Conservation (phyloP, 2,888 invertebrate genomes). For the Embidobia sp. region DNA sequence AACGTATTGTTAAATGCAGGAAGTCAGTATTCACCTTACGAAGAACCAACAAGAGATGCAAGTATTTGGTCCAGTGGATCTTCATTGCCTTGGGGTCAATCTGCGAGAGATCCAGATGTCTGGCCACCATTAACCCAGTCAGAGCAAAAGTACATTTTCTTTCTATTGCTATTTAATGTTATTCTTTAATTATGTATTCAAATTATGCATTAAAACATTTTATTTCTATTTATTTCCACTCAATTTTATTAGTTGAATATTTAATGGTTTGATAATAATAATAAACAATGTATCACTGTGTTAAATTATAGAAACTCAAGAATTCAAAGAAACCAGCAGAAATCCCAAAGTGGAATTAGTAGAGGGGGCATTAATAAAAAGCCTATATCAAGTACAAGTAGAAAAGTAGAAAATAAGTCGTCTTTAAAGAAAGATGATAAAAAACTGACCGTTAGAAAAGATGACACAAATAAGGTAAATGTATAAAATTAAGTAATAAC, state of each 20-base stretch:
- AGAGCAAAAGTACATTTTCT: slow-evolving; percentile 85
- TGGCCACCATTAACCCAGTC: slow-evolving; percentile 94
- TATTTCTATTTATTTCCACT: no score
- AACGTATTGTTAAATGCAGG: slow-evolving; percentile 65
- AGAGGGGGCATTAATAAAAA: slow-evolving; percentile 70
- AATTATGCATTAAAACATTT: no score
- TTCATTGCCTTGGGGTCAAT: slow-evolving; percentile 83
- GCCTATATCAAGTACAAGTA: slow-evolving; percentile 75
- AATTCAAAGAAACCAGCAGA: slow-evolving; percentile 76
- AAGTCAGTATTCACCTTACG: slow-evolving; percentile 81
- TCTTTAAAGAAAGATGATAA: slow-evolving; percentile 82
- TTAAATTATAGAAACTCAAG: slow-evolving; percentile 73
- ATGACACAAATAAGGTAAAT: slow-evolving; percentile 75
- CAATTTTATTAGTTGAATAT: no score
- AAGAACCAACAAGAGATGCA: slow-evolving; percentile 88
- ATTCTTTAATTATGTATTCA: no score
- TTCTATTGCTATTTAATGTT: no score
- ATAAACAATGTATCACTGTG: slow-evolving; percentile 1
- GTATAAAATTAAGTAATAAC: neutral
- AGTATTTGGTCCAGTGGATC: slow-evolving; percentile 88
- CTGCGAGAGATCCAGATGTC: slow-evolving; percentile 88
- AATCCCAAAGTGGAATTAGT: slow-evolving; percentile 76
- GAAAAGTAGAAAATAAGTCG: slow-evolving; percentile 80
- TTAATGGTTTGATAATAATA: no score
- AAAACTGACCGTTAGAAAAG: slow-evolving; percentile 81